Percentiles rank a stretch among this genome's conserved stretches.
phyloP scores from a whole-genome alignment of 2,888 invertebrate genomes.

The Rhingia rostrata region DNA sequence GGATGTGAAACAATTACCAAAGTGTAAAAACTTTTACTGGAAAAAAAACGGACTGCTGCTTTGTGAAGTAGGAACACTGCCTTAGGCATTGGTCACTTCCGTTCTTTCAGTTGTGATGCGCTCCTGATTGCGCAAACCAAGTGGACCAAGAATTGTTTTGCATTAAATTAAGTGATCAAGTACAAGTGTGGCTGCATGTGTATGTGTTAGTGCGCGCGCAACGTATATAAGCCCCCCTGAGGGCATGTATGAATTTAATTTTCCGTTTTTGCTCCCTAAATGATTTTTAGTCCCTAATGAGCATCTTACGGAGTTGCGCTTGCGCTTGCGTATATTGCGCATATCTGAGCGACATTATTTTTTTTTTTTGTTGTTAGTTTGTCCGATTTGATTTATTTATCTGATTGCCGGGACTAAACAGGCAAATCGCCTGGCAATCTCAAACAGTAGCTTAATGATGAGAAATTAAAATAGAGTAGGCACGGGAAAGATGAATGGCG shows the following conservation, averaged over 20 bases:
- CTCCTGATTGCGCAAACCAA: constrained; percentile 49
- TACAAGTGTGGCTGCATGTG: constrained; percentile 40
- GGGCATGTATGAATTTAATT: constrained; percentile 50
- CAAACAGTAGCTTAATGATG: constrained; percentile 67
- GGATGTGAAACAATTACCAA: constrained; percentile 47
- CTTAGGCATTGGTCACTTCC: constrained; percentile 53
- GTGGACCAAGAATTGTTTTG: constrained; percentile 58
- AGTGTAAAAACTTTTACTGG: constrained; percentile 16
- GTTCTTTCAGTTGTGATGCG: constrained; percentile 17
- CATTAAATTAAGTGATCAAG: constrained; percentile 68
- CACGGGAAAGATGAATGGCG: constrained; percentile 49
- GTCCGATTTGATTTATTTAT: constrained; percentile 24
- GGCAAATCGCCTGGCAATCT: constrained; percentile 14
- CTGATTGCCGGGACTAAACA: constrained; percentile 21
- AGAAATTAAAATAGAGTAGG: constrained; percentile 66
- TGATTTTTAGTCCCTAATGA: constrained; percentile 64
- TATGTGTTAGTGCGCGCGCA: constrained; percentile 3
- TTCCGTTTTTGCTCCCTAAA: constrained; percentile 56
- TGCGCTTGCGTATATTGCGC: constrained; percentile 24
- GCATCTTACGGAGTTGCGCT: constrained; percentile 38
- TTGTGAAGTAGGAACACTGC: constrained; percentile 35
- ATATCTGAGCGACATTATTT: constrained; percentile 45
- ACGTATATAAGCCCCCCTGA: constrained; percentile 30
- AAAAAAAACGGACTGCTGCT: no score
- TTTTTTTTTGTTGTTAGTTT: constrained; percentile 1